Base-by-base conservation (phyloP, 2,888 invertebrate genomes). In the Patella depressa region DNA sequence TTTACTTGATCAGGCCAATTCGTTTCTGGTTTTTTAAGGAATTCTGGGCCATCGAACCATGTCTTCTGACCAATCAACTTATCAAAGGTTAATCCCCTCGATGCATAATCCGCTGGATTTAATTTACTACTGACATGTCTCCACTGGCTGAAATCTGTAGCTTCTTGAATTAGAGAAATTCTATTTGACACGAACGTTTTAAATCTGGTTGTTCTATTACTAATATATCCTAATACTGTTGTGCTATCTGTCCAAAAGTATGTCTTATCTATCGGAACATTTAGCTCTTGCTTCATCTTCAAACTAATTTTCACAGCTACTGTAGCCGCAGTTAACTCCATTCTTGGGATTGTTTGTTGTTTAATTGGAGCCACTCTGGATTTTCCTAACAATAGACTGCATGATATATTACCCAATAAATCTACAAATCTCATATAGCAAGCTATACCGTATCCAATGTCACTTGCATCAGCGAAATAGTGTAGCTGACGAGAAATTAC, bases 131-230 rank as follows among this genome's bases (percentile, higher is more conserved):
- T 45, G 3, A 76, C 72, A 59, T 72, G 59, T 4, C 19, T n/a
- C 72, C 57, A 59, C 29, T 76, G 72, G 3, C 24, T 45, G 3
- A 29, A 15, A 53, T 77, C 72, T 3, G 77, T 59, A 3, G 59
- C 53, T 19, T 77, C 73, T 3, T 53, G 24, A 71, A 77, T 73
- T 5, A 73, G 24, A 12, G 24, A 5, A n/a, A 76, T 34, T 7
- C 76, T 17, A 24, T 76, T 72, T 29, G 76, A 57, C 7, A 76
- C 72, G 19, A 72, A 76, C 17, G 76, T 76, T 34, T 53, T 24
- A 57, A 72, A 76, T 17, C 76, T 24, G 0, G 76, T 55, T 11
- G 45, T 24, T 65, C 72, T 53, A 34, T 76, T 76, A 19, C 11
- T n/a, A 57, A 72, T 59, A 34, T 76, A 71, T 15, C 78, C 57